Evolutionary conservation across 2,888 invertebrate species (phyloP), one percentile per base, ranked within the genome.

Genomic region (Sarcophaga caerulescens): DNA sequence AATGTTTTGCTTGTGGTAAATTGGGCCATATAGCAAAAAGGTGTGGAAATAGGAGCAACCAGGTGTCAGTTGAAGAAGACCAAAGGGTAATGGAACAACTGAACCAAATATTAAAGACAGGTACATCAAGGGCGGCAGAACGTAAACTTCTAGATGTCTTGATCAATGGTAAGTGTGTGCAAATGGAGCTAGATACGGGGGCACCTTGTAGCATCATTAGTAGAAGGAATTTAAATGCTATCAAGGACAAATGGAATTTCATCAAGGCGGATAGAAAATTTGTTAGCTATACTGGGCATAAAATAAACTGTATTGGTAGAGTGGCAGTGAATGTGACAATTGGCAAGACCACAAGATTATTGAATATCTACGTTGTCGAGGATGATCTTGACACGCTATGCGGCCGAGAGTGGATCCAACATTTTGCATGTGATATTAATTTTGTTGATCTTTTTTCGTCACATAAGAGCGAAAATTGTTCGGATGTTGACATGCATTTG

Each of bases 161-260:
- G 2, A 65, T 76, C 35, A 19, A 76, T 57, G 79, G 84, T 52
- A 52, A 17, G 57, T 10, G 35, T 12, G 11, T 78, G 0, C 12
- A 78, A 66, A 81, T 84, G 78, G 81, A 82, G 21, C 45, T 81
- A 21, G 85, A 81, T 14, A 81, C 77, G 2, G 86, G 83, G 47
- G 76, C 74, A 1, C 74, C 78, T 10, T 84, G 84, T 25, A 73
- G 69, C 35, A 81, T 83, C 12, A 77, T 79, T 4, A 79, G 70
- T 71, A 35, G n/a, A 17, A 19, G 19, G n/a, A 79, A 23, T 47
- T n/a, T 70, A 19, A 6, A 45, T 23, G 4, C 25, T 19, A 59
- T 76, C 17, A 66, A 21, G 25, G 5, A 47, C 21, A 23, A 63
- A 47, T 10, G 35, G 5, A 35, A 68, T 45, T 25, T 25, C 4